A percentile compares a stretch with the other conserved stretches of the same genome.
phyloP scores from a whole-genome alignment of 2,888 invertebrate genomes.

The Mythimna ferrago region DNA sequence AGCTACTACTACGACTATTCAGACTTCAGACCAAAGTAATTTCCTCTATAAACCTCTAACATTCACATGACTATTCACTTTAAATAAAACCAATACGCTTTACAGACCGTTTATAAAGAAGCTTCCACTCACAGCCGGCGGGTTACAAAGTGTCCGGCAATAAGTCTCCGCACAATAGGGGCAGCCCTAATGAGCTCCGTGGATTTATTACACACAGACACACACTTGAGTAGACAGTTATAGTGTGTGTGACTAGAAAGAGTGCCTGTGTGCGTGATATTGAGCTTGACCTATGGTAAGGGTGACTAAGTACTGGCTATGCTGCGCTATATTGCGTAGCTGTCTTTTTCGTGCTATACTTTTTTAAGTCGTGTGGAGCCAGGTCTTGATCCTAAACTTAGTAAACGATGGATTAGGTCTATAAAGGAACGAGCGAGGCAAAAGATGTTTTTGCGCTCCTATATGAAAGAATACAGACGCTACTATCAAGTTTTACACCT shows the following conservation, averaged over 20 bases:
- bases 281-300: constrained; percentile 44
- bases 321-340: neutral
- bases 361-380: neutral
- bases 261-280: constrained; percentile 28
- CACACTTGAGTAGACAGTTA: constrained; percentile 8
- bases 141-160: constrained; percentile 50
- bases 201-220: constrained; percentile 58
- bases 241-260: neutral
- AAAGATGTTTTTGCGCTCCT: neutral
- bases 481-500: neutral
- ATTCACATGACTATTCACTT: neutral
- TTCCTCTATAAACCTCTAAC: neutral
- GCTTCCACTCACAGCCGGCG: constrained; percentile 35
- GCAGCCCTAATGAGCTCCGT: constrained; percentile 58
- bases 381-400: neutral
- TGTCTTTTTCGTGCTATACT: neutral
- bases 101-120: constrained; percentile 34
- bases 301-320: constrained; percentile 3
- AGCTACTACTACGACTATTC: neutral
- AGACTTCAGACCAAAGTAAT: neutral
- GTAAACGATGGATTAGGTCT: neutral
- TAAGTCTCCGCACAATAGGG: constrained; percentile 55
- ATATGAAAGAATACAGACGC: too few relatives aligned
- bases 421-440: neutral
- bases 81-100: constrained; percentile 27